Percentiles rank a stretch among this genome's conserved stretches.
phyloP scores from a whole-genome alignment of 1,140 invertebrate genomes.

The Meloidogyne hapla region DNA sequence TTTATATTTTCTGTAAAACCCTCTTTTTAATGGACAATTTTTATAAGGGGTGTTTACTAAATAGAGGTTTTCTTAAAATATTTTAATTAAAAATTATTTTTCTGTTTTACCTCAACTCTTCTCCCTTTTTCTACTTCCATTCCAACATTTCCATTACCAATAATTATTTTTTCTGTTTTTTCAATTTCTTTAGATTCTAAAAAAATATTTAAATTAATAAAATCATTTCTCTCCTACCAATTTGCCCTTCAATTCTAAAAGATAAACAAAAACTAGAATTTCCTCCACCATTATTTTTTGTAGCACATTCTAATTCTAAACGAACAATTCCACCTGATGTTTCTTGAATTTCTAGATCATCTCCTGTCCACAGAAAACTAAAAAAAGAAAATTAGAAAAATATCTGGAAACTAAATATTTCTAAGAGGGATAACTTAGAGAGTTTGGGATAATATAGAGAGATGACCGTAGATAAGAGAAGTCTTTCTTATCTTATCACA shows the following conservation, averaged over 20 bases:
- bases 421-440: not conserved
- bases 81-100: no score
- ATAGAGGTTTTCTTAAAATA: not conserved
- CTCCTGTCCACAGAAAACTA: constrained; percentile 49
- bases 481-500: no score
- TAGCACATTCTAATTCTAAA: constrained; percentile 36
- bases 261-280: constrained; percentile 35
- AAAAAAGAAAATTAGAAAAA: constrained; percentile 13
- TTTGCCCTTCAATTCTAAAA: constrained; percentile 41
- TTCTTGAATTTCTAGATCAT: constrained; percentile 29
- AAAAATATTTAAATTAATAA: constrained; percentile 15
- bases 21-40: no score
- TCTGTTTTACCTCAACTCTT: not conserved
- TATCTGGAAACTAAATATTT: not conserved
- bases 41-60: no score
- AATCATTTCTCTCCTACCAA: constrained; percentile 20
- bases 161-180: not conserved
- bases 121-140: constrained; percentile 20
- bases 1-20: no score
- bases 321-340: constrained; percentile 37
- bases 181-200: not conserved
- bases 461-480: no score
- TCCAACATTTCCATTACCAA: constrained; percentile 1
- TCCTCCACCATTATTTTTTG: not conserved
- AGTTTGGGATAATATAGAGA: not conserved